Percentiles rank a stretch among this genome's conserved stretches.
Conservation (phyloP, 2,797 vertebrate genomes). For the Protosalanx chinensis region DNA sequence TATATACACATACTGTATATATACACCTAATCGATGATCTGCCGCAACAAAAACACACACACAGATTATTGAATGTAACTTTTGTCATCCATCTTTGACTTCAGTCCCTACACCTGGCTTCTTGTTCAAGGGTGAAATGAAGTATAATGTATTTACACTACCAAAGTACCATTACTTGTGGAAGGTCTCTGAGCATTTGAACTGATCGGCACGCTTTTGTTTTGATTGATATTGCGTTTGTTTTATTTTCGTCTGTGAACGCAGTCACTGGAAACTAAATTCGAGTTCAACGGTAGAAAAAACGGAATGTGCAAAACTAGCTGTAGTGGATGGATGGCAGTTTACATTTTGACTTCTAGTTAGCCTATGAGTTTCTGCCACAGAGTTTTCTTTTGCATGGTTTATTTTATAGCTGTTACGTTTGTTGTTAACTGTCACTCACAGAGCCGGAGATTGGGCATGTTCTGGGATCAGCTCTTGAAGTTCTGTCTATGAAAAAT, state of each 20-base stretch:
- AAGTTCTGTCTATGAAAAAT: neutral
- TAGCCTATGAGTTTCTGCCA: slow-evolving; percentile 18
- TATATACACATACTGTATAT: neutral
- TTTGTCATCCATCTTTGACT: neutral
- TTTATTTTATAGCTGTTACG: slow-evolving; percentile 32
- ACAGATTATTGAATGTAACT: neutral
- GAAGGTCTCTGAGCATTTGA: slow-evolving; percentile 1
- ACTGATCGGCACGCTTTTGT: slow-evolving; percentile 6
- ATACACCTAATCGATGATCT: neutral
- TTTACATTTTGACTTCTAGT: slow-evolving; percentile 17
- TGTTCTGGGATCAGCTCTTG: slow-evolving; percentile 6
- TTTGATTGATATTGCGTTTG: slow-evolving; percentile 26
- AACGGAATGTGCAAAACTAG: neutral
- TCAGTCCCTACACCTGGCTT: neutral
- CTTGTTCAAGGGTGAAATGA: neutral
- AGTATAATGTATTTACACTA: slow-evolving; percentile 1
- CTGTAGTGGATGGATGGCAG: slow-evolving; percentile 43
- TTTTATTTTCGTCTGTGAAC: slow-evolving; percentile 8
- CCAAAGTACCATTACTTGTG: neutral
- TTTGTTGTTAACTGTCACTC: slow-evolving; percentile 15
- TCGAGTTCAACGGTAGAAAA: neutral
- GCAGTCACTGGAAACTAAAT: slow-evolving; percentile 15
- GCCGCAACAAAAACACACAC: neutral
- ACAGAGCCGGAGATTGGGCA: slow-evolving; percentile 16
- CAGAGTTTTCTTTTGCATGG: slow-evolving; percentile 42